A percentile compares a stretch with the other conserved stretches of the same genome.
These are phyloP conservation scores for Neria commutata DNA, from an alignment of 2,888 invertebrate genomes.

Conservation along the genomic window DNA sequence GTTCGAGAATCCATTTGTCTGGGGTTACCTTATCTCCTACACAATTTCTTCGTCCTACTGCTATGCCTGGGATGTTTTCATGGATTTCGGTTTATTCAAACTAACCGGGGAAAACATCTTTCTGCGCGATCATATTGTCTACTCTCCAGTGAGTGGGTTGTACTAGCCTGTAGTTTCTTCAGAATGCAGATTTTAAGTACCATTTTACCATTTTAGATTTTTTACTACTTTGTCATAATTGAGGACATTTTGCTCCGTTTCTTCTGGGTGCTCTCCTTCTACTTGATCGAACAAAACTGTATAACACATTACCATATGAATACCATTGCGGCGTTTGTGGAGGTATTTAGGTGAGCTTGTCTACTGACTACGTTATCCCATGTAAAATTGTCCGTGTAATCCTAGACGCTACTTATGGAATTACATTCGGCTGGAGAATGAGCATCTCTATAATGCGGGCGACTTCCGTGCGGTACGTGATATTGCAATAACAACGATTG, in stretches of 20 bases:
- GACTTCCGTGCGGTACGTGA: conserved; percentile 96
- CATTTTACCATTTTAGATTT: conserved; percentile 66
- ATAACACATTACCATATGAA: too few species aligned
- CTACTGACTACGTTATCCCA: neutral
- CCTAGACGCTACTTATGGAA: conserved; percentile 93
- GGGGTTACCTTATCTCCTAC: conserved; percentile 83
- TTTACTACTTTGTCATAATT: conserved; percentile 87
- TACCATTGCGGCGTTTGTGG: conserved; percentile 78
- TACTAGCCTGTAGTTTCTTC: neutral
- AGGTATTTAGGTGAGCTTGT: conserved; percentile 82
- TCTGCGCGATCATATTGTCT: conserved; percentile 91
- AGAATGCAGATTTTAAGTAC: too few species aligned
- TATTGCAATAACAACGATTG: conserved; percentile 89
- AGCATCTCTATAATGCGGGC: conserved; percentile 98
- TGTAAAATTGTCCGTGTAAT: neutral
- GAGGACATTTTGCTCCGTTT: conserved; percentile 92
- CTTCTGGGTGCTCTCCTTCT: conserved; percentile 86
- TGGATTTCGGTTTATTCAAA: conserved; percentile 95
- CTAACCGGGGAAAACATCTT: conserved; percentile 88
- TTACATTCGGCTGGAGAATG: conserved; percentile 97
- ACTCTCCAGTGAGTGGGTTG: conserved; percentile 61
- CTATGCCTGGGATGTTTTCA: conserved; percentile 94
- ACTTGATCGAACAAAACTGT: conserved; percentile 82
- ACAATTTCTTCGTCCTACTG: conserved; percentile 89
- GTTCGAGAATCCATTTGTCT: conserved; percentile 80